A percentile compares a stretch with the other conserved stretches of the same genome.
These are phyloP conservation scores for Centropus unirufus DNA, from an alignment of 2,113 vertebrate species.

Conservation along the genomic window DNA sequence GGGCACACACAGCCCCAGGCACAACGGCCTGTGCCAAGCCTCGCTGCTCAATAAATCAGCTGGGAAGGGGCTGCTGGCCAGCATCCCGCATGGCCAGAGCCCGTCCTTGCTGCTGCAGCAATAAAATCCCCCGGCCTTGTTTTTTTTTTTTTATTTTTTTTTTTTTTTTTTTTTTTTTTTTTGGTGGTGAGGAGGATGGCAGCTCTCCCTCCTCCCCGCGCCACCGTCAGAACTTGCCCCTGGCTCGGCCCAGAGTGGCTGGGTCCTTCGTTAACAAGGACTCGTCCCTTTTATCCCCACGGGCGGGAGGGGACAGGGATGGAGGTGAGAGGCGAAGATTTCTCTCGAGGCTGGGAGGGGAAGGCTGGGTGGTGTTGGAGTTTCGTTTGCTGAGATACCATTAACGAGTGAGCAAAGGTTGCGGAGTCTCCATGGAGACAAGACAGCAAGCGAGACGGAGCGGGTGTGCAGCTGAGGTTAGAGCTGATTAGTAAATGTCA, in stretches of 20 bases:
- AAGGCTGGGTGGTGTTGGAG: conserved; percentile 62
- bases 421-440: conserved; percentile 86
- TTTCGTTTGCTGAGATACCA: conserved; percentile 78
- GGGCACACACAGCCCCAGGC: not conserved
- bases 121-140: conserved; percentile 17
- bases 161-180: not conserved
- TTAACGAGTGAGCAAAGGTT: conserved; percentile 85
- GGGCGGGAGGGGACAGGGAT: conserved; percentile 37
- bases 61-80: not conserved
- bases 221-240: conserved; percentile 41
- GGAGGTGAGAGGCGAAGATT: conserved; percentile 45
- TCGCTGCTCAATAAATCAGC: not conserved
- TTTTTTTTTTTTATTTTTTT: conserved; percentile 13
- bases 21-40: not conserved
- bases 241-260: not conserved
- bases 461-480: conserved; percentile 77
- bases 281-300: conserved; percentile 35
- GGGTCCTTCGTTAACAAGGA: conserved; percentile 48
- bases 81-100: not conserved
- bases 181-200: conserved; percentile 9
- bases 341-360: conserved; percentile 50
- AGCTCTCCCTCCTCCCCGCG: not conserved
- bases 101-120: conserved; percentile 13
- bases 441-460: conserved; percentile 78
- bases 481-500: conserved; percentile 86